Conservation (phyloP, 2,113 vertebrate species). For the Salvelinus namaycush region DNA sequence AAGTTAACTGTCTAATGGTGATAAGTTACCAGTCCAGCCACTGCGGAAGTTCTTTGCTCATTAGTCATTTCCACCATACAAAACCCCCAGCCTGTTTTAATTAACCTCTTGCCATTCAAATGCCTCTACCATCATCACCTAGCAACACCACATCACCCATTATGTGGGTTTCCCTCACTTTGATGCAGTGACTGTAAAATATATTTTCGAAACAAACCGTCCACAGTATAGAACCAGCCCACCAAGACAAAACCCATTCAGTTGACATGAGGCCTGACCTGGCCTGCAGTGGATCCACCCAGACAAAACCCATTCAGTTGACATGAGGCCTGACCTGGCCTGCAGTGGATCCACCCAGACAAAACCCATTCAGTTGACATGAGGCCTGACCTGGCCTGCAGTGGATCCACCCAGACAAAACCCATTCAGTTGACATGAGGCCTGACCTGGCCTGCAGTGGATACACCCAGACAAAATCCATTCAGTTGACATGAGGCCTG, state of each 20-base stretch:
- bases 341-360: constrained; percentile 4
- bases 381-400: not conserved
- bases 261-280: constrained; percentile 7
- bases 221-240: constrained; percentile 10
- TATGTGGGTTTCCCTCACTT: constrained; percentile 3
- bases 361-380: constrained; percentile 37
- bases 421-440: constrained; percentile 30
- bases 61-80: not conserved
- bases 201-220: constrained; percentile 21
- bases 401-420: constrained; percentile 24
- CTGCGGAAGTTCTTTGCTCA: not conserved
- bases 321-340: constrained; percentile 6
- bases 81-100: too few species aligned
- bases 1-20: not conserved
- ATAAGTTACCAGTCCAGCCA: not conserved
- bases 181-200: not conserved
- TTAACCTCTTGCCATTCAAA: not conserved
- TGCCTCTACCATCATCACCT: not conserved
- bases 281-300: constrained; percentile 1
- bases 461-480: constrained; percentile 33
- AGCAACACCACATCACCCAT: constrained; percentile 1
- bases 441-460: not conserved
- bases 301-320: constrained; percentile 38
- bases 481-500: constrained; percentile 25
- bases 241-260: constrained; percentile 36